A percentile compares a stretch with the other conserved stretches of the same genome.
phyloP scores from a whole-genome alignment of 2,888 invertebrate species.

The Pelosia muscerda region DNA sequence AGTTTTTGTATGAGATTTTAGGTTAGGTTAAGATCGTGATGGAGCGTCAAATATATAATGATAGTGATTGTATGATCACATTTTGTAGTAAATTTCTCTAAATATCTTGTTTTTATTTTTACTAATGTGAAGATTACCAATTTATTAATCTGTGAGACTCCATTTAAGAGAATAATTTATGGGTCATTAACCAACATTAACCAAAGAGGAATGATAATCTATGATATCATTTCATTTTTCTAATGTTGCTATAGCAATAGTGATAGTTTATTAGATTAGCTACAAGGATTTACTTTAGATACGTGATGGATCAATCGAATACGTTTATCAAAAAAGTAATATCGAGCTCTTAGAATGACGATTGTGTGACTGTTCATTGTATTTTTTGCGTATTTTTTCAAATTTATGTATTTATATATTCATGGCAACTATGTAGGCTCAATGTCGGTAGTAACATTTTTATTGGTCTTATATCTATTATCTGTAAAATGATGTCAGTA shows the following conservation, averaged over 20 bases:
- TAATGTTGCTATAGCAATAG: not conserved
- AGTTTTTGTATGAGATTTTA: not conserved
- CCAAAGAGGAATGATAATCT: not conserved
- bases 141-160: not conserved
- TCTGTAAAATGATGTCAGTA: too few species aligned
- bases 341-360: not conserved
- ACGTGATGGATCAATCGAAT: not conserved
- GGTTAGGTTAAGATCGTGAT: too few species aligned
- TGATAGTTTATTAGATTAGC: not conserved
- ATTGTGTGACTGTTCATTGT: not conserved
- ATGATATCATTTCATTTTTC: not conserved
- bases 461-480: too few species aligned
- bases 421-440: too few species aligned
- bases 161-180: not conserved
- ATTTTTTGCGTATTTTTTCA: too few species aligned
- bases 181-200: not conserved
- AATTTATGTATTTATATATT: too few species aligned
- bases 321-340: not conserved
- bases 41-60: not conserved
- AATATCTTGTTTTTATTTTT: not conserved
- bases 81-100: not conserved
- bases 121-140: not conserved
- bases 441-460: too few species aligned
- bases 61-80: not conserved
- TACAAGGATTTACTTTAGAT: not conserved